phyloP scores from a whole-genome alignment of 2,113 vertebrate genomes.

The Carollia perspicillata region DNA sequence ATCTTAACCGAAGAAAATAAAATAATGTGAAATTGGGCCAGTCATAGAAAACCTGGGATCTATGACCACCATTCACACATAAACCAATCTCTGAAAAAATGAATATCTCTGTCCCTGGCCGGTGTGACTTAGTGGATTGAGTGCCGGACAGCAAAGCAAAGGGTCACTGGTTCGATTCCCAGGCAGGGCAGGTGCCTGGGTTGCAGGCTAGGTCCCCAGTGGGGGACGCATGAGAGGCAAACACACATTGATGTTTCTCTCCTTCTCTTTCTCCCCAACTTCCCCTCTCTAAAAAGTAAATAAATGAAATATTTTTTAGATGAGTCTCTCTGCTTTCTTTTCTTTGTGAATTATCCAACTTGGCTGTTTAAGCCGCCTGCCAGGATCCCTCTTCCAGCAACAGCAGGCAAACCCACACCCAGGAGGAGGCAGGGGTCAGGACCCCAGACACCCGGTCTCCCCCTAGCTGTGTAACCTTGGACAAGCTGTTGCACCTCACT shows the following conservation, averaged over 20 bases:
- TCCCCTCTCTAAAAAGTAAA: no score
- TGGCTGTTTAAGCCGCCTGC: neutral
- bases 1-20: neutral
- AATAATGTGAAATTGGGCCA: neutral
- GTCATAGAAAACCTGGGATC: neutral
- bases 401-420: neutral
- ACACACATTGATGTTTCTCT: no score
- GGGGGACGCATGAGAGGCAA: no score
- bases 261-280: no score
- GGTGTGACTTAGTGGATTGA: no score
- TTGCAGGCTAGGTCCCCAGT: no score
- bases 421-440: neutral
- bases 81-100: neutral
- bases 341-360: neutral
- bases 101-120: neutral
- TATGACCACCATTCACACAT: neutral
- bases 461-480: neutral
- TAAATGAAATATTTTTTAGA: neutral
- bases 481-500: neutral
- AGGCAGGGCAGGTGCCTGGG: no score
- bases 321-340: neutral
- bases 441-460: neutral
- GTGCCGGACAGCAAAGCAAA: no score
- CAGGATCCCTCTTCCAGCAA: neutral
- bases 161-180: no score